Evolutionary conservation across 2,888 invertebrate genomes (phyloP).

Genomic region (Rhingia campestris): DNA sequence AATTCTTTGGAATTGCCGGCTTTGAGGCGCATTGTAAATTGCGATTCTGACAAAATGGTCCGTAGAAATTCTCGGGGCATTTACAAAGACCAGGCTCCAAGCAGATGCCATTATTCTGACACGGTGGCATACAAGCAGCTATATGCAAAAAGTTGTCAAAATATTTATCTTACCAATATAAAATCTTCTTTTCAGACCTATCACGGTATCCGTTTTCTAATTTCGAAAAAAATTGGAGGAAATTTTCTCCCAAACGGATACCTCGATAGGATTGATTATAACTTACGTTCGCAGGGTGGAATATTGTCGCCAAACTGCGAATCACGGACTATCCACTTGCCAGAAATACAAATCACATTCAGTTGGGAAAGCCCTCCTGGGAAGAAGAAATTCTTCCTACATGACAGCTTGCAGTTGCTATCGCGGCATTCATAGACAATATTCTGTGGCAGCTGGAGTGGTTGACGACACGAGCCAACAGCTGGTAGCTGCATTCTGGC

Average conservation of each 20-base stretch:
- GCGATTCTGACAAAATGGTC: slow-evolving; percentile 89
- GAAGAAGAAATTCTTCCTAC: slow-evolving; percentile 78
- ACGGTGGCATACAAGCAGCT: slow-evolving; percentile 90
- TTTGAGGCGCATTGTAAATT: slow-evolving; percentile 88
- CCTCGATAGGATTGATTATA: neutral
- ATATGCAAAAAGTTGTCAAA: slow-evolving; percentile 25
- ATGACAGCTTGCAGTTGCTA: slow-evolving; percentile 78
- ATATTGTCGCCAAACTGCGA: slow-evolving; percentile 82
- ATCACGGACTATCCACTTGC: slow-evolving; percentile 80
- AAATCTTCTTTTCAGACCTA: too few relatives aligned
- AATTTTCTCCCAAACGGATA: neutral
- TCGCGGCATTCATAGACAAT: slow-evolving; percentile 76
- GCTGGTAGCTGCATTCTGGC: slow-evolving; percentile 75
- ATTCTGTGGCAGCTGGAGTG: slow-evolving; percentile 77
- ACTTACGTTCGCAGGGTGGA: slow-evolving; percentile 87
- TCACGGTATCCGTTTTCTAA: too few relatives aligned
- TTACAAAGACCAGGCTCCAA: slow-evolving; percentile 89
- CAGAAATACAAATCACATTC: slow-evolving; percentile 78
- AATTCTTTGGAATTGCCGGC: slow-evolving; percentile 87
- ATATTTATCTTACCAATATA: too few relatives aligned
- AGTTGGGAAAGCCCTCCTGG: slow-evolving; percentile 76
- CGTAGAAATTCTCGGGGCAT: slow-evolving; percentile 89
- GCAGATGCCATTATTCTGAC: slow-evolving; percentile 92
- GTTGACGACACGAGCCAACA: slow-evolving; percentile 76
- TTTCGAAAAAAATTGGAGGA: too few relatives aligned